Evolutionary conservation across 2,888 invertebrate genomes (phyloP).

Genomic region (Perizoma affinitatum): DNA sequence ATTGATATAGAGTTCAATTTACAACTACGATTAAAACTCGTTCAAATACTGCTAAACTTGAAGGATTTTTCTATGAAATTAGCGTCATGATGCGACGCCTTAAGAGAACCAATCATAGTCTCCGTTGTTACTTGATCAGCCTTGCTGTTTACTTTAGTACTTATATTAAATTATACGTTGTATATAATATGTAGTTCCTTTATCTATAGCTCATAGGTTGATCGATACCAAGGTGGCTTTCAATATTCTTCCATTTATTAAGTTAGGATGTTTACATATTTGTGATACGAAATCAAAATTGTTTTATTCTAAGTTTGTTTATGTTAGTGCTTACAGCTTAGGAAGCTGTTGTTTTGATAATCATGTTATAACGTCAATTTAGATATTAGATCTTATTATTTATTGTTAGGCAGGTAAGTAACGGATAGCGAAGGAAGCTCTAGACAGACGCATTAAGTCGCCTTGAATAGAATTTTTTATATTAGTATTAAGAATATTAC

Average conservation of each 20-base stretch:
- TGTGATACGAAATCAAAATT: conserved; percentile 29
- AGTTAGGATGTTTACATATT: conserved; percentile 21
- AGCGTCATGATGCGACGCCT: background rate
- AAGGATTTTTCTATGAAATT: no score
- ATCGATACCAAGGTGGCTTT: conserved; percentile 27
- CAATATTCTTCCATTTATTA: conserved; percentile 30
- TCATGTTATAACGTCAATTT: conserved; percentile 29
- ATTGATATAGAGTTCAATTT: no score
- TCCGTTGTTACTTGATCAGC: conserved; percentile 12
- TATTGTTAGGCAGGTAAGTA: conserved; percentile 16
- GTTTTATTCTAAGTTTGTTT: conserved; percentile 12
- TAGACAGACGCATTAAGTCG: conserved; percentile 62
- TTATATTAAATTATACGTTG: conserved; percentile 18
- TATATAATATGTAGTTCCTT: conserved; percentile 23
- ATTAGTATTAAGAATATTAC: conserved; percentile 54
- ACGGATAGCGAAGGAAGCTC: conserved; percentile 42
- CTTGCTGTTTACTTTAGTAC: conserved; percentile 28
- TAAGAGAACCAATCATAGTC: conserved; percentile 28
- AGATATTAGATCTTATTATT: conserved; percentile 16
- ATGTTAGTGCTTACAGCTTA: conserved; percentile 17
- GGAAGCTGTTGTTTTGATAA: conserved; percentile 25
- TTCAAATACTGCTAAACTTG: no score
- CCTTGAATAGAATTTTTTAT: conserved; percentile 62
- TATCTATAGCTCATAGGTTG: conserved; percentile 16
- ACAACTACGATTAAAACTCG: no score